Evolutionary conservation across 1,140 invertebrate species (phyloP).

Genomic region (Dreissena rostriformis): DNA sequence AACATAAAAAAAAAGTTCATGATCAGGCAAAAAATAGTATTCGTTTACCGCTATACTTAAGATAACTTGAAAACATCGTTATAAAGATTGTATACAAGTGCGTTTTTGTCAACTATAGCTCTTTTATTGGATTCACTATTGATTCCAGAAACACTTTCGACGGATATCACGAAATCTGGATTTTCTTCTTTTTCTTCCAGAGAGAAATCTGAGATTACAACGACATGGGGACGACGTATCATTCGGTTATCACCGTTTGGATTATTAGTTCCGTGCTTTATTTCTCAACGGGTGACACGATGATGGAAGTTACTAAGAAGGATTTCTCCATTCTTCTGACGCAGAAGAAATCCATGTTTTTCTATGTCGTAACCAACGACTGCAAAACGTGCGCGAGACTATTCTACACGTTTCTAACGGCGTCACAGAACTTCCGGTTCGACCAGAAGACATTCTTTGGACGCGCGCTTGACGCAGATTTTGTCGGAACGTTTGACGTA

Average conservation of each 20-base stretch:
- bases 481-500: constrained; percentile 34
- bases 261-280: background rate
- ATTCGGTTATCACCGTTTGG: no score
- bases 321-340: constrained; percentile 14
- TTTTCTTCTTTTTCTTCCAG: background rate
- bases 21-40: no score
- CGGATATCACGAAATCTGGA: background rate
- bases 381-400: constrained; percentile 38
- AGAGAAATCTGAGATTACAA: background rate
- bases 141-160: no score
- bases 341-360: constrained; percentile 35
- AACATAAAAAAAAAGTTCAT: no score
- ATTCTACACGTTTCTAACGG: constrained; percentile 51
- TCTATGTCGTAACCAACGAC: constrained; percentile 24
- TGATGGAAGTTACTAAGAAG: constrained; percentile 13
- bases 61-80: no score
- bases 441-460: constrained; percentile 56
- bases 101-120: background rate
- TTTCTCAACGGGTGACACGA: constrained; percentile 1
- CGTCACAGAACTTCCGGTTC: constrained; percentile 40
- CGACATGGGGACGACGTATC: background rate
- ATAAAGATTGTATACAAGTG: background rate
- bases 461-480: constrained; percentile 14
- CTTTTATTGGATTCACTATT: no score
- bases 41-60: no score